Base-by-base conservation (phyloP, 2,888 invertebrate species). In the Amiota minor region DNA sequence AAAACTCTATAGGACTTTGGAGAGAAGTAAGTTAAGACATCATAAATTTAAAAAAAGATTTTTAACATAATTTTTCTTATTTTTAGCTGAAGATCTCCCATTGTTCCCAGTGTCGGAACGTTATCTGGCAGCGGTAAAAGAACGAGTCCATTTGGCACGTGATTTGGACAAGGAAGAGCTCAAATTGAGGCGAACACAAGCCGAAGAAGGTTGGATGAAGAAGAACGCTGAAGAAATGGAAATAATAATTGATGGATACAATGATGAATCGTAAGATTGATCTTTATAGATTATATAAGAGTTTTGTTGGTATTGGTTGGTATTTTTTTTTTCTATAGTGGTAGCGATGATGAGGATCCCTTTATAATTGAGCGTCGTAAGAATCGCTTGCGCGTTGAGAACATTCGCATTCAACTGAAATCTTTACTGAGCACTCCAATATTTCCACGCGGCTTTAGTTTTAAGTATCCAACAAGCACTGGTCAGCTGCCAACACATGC, bases 141-240 rank as follows among this genome's bases (percentile, higher is more conserved):
- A 94, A 75, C 91, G 96, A 72, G 95, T 98, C 0, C 91, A 92
- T 79, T 85, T 95, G 49, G 98, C 98, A 0, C 91, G 95, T 1
- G 93, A 95, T 79, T 91, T 98, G 55, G 98, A 98, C 87, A 92
- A 92, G 65, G 87, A 95, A 73, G 94, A 96, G 88, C 91, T 95
- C 81, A 92, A 91, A 83, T 90, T 92, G 77, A 90, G 92, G 45
- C 92, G 94, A 72, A 90, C 91, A 0, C 92, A 92, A 81, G 92
- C 93, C 11, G 93, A 96, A 80, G 92, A 92, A 77, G 95, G 95
- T 23, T 99, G 98, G 98, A 91, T 96, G 85, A 93, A 95, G 80
- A 95, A 94, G 87, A 94, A 95, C 1, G 96, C 97, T 0, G 92
- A 93, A 77, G 97, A 98, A 79, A 95, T 97, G 94, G 98, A 98